Base-by-base conservation (phyloP, 2,113 vertebrate genomes). In the Pyxicephalus adspersus region DNA sequence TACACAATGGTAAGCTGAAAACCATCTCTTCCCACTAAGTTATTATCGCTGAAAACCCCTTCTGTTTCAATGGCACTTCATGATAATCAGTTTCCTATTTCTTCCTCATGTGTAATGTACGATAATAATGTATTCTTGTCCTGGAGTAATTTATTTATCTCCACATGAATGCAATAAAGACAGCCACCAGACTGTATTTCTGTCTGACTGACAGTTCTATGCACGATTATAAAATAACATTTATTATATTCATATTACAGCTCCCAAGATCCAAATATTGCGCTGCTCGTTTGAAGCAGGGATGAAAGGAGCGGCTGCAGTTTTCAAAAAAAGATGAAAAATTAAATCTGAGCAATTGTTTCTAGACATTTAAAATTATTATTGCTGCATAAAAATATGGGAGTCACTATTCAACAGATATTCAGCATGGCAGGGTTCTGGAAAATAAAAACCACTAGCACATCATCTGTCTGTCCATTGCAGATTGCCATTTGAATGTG, bases 51-150 rank as follows among this genome's bases (percentile, higher is more conserved):
- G 29, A 5, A 45, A 85, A 83, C 25, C 50, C 71, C 82, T 28
- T 23, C 52, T 45, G 68, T 65, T 72, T 72, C 78, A 80, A 83
- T 79, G 83, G 50, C n/a, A 4, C 83, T 75, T 70, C 74, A 86
- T 58, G 72, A 74, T 88, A 84, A 86, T 85, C 77, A 73, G 23
- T 74, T 75, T 52, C 67, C 66, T 76, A 76, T 75, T 70, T 80
- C 64, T 58, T 80, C 68, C 57, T 11, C 17, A 76, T 60, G 86
- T 84, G 67, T 76, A 58, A 65, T 65, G 23, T 7, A 2, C 16
- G 9, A 81, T 83, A 86, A 85, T 55, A 29, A 80, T 34, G 77
- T 75, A 85, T 71, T 77, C 66, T 63, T 81, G 25, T 83, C 23
- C 60, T 31, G 45, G 78, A 64, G 66, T 67, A 83, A 80, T 87